Conservation (phyloP, 2,113 vertebrate species). For the Clarias batrachus region DNA sequence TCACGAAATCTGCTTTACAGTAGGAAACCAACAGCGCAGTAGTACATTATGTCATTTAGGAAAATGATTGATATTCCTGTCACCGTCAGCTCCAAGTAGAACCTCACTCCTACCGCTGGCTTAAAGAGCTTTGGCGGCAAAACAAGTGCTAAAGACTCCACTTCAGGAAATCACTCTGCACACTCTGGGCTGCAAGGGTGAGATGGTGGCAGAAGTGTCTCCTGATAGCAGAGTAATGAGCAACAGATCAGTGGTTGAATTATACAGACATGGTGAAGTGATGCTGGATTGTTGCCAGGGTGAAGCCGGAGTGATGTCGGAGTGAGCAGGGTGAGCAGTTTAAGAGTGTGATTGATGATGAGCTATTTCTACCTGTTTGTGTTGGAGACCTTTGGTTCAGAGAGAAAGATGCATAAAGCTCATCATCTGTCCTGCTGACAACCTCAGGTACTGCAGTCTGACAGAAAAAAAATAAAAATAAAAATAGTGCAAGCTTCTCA, state of each 20-base stretch:
- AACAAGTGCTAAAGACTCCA: background rate
- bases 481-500: background rate
- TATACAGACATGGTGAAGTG: background rate
- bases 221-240: conserved; percentile 16
- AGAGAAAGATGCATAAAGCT: background rate
- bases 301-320: too few species aligned
- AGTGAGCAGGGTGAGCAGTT: background rate
- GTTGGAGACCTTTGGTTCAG: background rate
- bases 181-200: background rate
- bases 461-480: background rate
- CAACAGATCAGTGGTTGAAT: background rate
- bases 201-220: background rate
- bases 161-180: conserved; percentile 1
- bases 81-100: background rate
- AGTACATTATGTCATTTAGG: conserved; percentile 13
- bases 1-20: background rate
- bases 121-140: background rate
- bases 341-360: background rate
- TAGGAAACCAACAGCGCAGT: background rate
- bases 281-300: background rate
- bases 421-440: conserved; percentile 8
- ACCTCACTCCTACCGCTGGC: background rate
- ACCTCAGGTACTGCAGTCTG: background rate
- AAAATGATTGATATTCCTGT: background rate
- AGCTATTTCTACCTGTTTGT: background rate